Conservation (phyloP, 2,113 vertebrate species). For the Corythaixoides concolor region DNA sequence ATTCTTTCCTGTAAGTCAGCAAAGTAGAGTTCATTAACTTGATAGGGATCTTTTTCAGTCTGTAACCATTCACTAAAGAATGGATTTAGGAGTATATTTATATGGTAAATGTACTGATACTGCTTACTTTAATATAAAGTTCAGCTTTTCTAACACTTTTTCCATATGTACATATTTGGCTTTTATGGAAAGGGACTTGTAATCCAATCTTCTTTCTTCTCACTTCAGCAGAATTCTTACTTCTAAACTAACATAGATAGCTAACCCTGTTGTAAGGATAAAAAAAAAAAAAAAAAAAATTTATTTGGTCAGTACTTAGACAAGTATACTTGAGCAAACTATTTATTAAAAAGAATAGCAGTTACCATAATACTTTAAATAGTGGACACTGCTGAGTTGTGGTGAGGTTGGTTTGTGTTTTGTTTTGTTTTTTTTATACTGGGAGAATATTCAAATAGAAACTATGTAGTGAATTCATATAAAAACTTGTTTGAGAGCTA, state of each 20-base stretch:
- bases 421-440: neutral
- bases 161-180: neutral
- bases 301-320: neutral
- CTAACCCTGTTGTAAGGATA: neutral
- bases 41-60: slow-evolving; percentile 63
- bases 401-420: neutral
- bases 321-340: neutral
- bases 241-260: neutral
- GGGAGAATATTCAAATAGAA: neutral
- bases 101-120: slow-evolving; percentile 55
- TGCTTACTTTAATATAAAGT: slow-evolving; percentile 48
- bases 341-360: neutral
- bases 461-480: neutral
- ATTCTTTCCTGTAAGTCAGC: slow-evolving; percentile 59
- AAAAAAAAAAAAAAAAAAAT: neutral
- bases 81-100: slow-evolving; percentile 59
- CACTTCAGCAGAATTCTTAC: slow-evolving; percentile 35
- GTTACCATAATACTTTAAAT: neutral
- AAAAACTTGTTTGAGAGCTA: neutral
- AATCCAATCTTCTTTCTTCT: slow-evolving; percentile 32
- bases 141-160: slow-evolving; percentile 29
- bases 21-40: slow-evolving; percentile 70
- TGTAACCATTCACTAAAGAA: slow-evolving; percentile 57
- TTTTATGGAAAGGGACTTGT: neutral
- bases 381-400: neutral